Percentiles rank a stretch among this genome's conserved stretches.
phyloP scores from a whole-genome alignment of 2,113 vertebrate species.

The Grammomys surdaster region DNA sequence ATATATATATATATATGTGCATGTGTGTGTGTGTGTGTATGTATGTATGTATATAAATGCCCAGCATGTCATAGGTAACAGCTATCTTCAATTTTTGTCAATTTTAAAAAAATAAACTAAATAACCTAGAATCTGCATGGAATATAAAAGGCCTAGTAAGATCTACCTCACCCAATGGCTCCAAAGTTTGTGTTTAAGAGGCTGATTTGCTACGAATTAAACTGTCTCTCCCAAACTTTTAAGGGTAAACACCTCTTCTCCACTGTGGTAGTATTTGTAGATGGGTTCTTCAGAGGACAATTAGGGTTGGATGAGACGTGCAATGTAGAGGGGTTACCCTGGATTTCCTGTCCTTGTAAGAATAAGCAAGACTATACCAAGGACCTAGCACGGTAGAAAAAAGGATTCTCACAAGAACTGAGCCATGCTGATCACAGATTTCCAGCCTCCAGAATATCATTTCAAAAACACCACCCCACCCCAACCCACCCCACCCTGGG shows the following conservation, averaged over 20 bases:
- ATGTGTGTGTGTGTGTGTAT: too few relatives aligned
- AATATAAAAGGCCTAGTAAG: neutral
- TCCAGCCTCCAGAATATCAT: neutral
- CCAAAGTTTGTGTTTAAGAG: neutral
- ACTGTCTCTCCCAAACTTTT: neutral
- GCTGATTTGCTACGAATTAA: neutral
- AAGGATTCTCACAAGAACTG: neutral
- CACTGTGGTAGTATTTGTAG: neutral
- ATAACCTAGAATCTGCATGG: neutral
- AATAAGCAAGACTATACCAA: neutral
- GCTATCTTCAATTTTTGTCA: neutral
- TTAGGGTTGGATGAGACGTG: neutral
- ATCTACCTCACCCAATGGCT: neutral
- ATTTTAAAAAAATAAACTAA: neutral
- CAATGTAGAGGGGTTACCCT: neutral
- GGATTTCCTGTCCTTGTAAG: neutral
- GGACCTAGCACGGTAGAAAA: neutral
- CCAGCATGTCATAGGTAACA: neutral
- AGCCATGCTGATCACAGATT: neutral
- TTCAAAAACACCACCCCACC: neutral
- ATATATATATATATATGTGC: too few relatives aligned
- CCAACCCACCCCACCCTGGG: neutral
- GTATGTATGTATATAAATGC: neutral
- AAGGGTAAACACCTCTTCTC: neutral
- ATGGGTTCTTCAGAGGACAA: neutral